These are phyloP conservation scores for Marisa cornuarietis DNA, from an alignment of 1,140 invertebrate species.

Conservation along the genomic window DNA sequence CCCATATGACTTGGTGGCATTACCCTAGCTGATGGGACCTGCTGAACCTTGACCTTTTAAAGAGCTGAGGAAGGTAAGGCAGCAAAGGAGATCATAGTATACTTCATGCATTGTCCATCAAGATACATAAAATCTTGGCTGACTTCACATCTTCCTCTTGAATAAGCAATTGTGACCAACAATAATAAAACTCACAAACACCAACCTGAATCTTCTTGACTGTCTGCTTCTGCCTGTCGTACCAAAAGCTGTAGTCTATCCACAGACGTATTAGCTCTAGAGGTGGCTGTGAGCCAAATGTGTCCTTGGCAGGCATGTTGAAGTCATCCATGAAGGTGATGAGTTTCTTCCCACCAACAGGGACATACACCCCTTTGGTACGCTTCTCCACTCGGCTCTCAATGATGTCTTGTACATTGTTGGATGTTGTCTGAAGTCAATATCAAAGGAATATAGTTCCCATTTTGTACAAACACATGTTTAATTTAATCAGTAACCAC, in stretches of 20 bases:
- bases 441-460: background rate
- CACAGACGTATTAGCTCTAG: conserved; percentile 85
- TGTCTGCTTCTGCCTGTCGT: conserved; percentile 75
- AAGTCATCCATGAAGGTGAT: conserved; percentile 88
- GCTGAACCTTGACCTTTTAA: no score
- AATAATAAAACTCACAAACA: no score
- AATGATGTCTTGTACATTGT: conserved; percentile 77
- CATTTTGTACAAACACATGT: no score
- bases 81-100: no score
- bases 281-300: conserved; percentile 85
- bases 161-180: no score
- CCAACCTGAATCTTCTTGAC: conserved; percentile 76
- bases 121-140: no score
- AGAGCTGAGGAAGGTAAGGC: no score
- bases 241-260: conserved; percentile 90
- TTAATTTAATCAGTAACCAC: no score
- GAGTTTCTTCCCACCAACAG: conserved; percentile 79
- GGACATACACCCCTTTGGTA: conserved; percentile 82
- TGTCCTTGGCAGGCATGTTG: conserved; percentile 89
- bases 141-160: no score
- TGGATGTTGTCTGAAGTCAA: conserved; percentile 75
- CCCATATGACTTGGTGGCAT: no score
- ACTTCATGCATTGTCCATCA: no score
- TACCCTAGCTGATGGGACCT: no score
- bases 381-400: conserved; percentile 83